phyloP scores from a whole-genome alignment of 2,797 vertebrate genomes.

The Ctenopoma multispine region DNA sequence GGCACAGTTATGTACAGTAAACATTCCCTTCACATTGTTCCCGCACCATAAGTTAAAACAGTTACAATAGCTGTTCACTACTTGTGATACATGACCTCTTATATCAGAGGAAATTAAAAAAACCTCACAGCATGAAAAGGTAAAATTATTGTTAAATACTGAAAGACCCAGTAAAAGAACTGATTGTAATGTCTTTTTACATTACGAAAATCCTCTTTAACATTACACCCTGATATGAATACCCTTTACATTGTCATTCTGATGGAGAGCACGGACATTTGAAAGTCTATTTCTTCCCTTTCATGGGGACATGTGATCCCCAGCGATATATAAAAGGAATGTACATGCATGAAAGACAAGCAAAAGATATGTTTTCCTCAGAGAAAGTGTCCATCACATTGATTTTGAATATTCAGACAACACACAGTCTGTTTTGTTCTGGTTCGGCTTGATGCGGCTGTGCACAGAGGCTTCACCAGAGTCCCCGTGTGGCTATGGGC shows the following conservation, averaged over 20 bases:
- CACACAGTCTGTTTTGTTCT: conserved; percentile 37
- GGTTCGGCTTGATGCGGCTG: conserved; percentile 21
- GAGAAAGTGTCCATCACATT: conserved; percentile 57
- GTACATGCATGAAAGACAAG: conserved; percentile 83
- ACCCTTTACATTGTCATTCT: conserved; percentile 37
- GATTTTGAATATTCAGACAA: conserved; percentile 44
- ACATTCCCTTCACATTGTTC: conserved; percentile 56
- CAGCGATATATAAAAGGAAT: conserved; percentile 57
- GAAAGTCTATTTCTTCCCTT: conserved; percentile 41
- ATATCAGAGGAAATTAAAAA: conserved; percentile 57
- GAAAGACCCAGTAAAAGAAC: conserved; percentile 61
- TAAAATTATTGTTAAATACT: conserved; percentile 55
- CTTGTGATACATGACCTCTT: conserved; percentile 57
- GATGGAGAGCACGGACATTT: conserved; percentile 32
- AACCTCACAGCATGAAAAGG: conserved; percentile 66
- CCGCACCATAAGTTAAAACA: conserved; percentile 31
- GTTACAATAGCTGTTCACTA: conserved; percentile 55
- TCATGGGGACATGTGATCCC: conserved; percentile 27
- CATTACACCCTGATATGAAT: conserved; percentile 36
- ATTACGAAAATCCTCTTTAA: conserved; percentile 60
- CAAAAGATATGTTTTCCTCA: conserved; percentile 71
- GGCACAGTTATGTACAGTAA: conserved; percentile 78
- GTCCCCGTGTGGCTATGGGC: conserved; percentile 21
- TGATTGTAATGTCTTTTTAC: conserved; percentile 53
- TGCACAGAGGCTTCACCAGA: conserved; percentile 16